Base-by-base conservation (phyloP, 2,888 invertebrate species). In the Tanytarsus gracilentus region DNA sequence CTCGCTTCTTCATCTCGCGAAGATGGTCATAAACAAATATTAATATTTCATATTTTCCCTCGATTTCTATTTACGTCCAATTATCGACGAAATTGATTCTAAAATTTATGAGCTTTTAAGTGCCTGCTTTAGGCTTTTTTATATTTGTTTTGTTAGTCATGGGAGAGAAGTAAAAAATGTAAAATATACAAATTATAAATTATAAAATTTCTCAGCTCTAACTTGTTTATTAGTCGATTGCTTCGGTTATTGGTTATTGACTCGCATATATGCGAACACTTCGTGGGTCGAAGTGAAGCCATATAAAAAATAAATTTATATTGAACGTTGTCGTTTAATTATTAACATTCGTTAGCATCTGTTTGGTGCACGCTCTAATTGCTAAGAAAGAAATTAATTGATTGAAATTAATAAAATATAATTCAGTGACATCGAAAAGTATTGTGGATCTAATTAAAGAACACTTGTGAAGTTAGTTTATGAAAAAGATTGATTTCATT, bases 31-130 rank as follows among this genome's bases (percentile, higher is more conserved):
- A 51, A 29, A 48, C 48, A 58, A 58, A 44, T 48, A 48, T 48
- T 44, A 58, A 58, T 58, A 58, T 58, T 58, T 58, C 30, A 48
- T 48, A 58, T 48, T 58, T 58, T 9, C 23, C 9, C 23, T 11
- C 48, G 29, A 58, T 58, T 44, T 58, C 48, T 48, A 48, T 30
- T 58, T 48, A 36, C 14, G 40, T 9, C 58, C 58, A 58, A 58
- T 58, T 58, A 58, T 58, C 58, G 58, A 44, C 48, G 40, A 58
- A 58, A 36, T 56, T 56, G 39, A 56, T 56, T 56, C 39, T 36
- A 11, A 36, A 27, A 56, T 56, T 56, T 56, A 56, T 56, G 55
- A 39, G 39, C 58, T 58, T 48, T 58, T 30, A 58, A 58, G 58
- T 58, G 58, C 44, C n/a, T 44, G 44, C 30, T 58, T 30, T 44